Conservation (phyloP, 2,797 vertebrate genomes). For the Onychomys leucogaster region DNA sequence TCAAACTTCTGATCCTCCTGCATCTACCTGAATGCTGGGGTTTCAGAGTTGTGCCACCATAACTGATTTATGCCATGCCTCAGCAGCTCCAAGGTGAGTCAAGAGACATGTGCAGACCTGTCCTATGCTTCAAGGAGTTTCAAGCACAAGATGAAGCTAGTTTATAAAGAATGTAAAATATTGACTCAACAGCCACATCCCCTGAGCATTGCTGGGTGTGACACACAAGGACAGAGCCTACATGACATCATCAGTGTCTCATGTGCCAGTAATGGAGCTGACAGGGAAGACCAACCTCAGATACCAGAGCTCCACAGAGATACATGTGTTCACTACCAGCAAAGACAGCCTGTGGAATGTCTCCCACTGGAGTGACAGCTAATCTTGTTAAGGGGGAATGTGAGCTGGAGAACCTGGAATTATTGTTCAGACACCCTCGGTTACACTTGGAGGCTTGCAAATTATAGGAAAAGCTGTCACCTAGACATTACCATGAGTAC, state of each 20-base stretch:
- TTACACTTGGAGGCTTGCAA: background rate
- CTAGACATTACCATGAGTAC: background rate
- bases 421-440: background rate
- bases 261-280: background rate
- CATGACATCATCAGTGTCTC: background rate
- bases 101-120: constrained; percentile 4
- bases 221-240: background rate
- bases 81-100: background rate
- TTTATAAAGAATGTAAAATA: constrained; percentile 34
- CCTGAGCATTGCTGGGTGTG: background rate
- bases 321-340: background rate
- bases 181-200: background rate
- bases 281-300: background rate
- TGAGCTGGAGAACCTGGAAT: background rate
- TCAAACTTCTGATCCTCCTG: background rate
- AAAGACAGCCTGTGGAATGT: background rate
- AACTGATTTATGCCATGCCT: background rate
- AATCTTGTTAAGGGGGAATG: background rate
- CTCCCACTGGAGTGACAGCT: background rate
- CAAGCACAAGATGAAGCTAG: background rate
- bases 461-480: background rate
- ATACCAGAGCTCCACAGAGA: background rate
- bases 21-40: background rate
- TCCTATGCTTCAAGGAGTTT: background rate
- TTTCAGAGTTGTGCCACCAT: background rate